phyloP scores from a whole-genome alignment of 2,113 vertebrate genomes.

The Atractosteus spatula region DNA sequence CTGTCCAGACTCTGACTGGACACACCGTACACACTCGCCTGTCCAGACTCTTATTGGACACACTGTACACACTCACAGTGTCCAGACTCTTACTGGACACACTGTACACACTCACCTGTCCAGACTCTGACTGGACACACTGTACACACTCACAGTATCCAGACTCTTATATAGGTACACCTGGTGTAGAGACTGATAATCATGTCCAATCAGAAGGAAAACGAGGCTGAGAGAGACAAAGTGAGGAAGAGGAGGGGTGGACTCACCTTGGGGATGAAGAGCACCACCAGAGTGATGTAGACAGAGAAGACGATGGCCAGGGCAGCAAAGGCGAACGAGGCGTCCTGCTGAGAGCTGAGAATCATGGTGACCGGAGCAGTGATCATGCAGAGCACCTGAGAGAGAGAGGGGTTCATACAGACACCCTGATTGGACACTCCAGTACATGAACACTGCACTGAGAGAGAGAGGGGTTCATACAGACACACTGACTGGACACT shows the following conservation, averaged over 20 bases:
- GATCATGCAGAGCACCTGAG: slow-evolving; percentile 90
- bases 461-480: neutral
- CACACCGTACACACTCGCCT: neutral
- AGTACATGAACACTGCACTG: neutral
- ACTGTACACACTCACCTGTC: too few relatives aligned
- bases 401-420: neutral
- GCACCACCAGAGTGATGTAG: slow-evolving; percentile 92
- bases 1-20: neutral
- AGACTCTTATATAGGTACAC: neutral
- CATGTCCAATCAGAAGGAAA: slow-evolving; percentile 9
- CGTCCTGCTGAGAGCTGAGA: slow-evolving; percentile 90
- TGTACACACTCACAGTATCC: neutral
- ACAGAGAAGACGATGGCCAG: slow-evolving; percentile 90
- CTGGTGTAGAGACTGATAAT: neutral
- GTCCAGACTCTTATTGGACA: too few relatives aligned
- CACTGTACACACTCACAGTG: too few relatives aligned
- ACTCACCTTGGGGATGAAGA: slow-evolving; percentile 89
- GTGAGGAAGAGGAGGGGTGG: neutral
- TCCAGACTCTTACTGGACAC: too few relatives aligned
- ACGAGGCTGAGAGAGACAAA: neutral
- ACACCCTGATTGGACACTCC: neutral
- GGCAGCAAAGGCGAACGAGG: slow-evolving; percentile 88
- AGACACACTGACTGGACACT: too few relatives aligned
- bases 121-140: neutral
- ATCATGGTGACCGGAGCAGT: slow-evolving; percentile 95